Percentiles rank a stretch among this genome's conserved stretches.
These are phyloP conservation scores for Ranitomeya variabilis DNA, from an alignment of 2,113 vertebrate species.

Conservation along the genomic window DNA sequence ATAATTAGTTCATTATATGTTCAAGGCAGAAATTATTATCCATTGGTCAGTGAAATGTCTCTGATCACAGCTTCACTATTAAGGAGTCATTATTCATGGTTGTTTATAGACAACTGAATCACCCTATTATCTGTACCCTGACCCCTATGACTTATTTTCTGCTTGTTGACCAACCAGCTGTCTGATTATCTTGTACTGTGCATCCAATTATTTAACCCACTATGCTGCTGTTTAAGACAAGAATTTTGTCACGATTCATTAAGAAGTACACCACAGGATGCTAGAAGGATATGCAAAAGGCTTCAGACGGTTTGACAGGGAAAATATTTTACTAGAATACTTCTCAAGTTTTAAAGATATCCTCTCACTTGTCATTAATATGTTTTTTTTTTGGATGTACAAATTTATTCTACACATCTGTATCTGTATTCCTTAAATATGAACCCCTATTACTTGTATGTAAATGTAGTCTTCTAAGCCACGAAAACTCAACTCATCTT, in stretches of 20 bases:
- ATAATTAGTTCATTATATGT: conserved; percentile 23
- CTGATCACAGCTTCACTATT: not conserved
- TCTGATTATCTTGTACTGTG: not conserved
- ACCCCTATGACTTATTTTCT: not conserved
- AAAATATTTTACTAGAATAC: not conserved
- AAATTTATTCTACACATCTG: too few species aligned
- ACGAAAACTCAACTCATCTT: too few species aligned
- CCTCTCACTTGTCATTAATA: not conserved
- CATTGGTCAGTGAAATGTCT: conserved; percentile 18
- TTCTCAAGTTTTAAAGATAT: not conserved
- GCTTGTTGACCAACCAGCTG: not conserved
- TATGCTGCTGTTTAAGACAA: not conserved
- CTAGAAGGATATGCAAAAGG: not conserved
- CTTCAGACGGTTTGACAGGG: not conserved
- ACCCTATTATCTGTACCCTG: not conserved
- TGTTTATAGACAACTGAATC: not conserved
- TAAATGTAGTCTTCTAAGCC: too few species aligned
- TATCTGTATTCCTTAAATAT: too few species aligned
- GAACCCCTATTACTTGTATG: too few species aligned
- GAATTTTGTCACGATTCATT: not conserved
- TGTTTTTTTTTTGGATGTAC: too few species aligned
- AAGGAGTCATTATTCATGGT: not conserved
- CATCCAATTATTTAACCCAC: not conserved
- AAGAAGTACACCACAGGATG: not conserved
- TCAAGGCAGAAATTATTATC: conserved; percentile 16